These are phyloP conservation scores for Anguilla japonica DNA, from an alignment of 2,113 vertebrate genomes.

Conservation along the genomic window DNA sequence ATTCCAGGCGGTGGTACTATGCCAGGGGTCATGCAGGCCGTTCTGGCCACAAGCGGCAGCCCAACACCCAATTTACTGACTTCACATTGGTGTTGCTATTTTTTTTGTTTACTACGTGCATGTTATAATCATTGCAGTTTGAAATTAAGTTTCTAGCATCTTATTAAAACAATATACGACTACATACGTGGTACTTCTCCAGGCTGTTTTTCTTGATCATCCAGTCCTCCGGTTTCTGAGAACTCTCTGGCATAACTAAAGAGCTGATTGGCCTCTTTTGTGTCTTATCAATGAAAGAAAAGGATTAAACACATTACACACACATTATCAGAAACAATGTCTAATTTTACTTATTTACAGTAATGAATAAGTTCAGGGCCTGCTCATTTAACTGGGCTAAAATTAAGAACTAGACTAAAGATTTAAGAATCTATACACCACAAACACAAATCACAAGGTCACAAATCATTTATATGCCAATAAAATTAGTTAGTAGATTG, in stretches of 20 bases:
- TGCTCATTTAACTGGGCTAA: not conserved
- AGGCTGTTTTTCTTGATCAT: conserved; percentile 68
- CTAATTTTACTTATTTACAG: not conserved
- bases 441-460: too few relatives aligned
- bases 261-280: conserved; percentile 83
- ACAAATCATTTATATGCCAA: too few relatives aligned
- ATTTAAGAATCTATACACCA: too few relatives aligned
- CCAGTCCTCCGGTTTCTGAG: conserved; percentile 68
- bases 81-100: too few relatives aligned
- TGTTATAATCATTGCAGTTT: too few relatives aligned
- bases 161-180: not conserved
- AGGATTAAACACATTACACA: not conserved
- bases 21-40: too few relatives aligned
- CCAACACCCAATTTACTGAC: too few relatives aligned
- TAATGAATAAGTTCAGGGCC: not conserved
- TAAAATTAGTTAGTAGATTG: too few relatives aligned
- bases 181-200: conserved; percentile 80
- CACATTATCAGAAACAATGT: not conserved
- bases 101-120: too few relatives aligned
- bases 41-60: too few relatives aligned
- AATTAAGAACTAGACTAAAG: too few relatives aligned
- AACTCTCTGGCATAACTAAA: conserved; percentile 80
- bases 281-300: conserved; percentile 69
- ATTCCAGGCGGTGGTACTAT: too few relatives aligned
- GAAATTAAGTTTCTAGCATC: not conserved